A percentile compares a stretch with the other conserved stretches of the same genome.
phyloP scores from a whole-genome alignment of 1,140 invertebrate genomes.

The Mercenaria mercenaria region DNA sequence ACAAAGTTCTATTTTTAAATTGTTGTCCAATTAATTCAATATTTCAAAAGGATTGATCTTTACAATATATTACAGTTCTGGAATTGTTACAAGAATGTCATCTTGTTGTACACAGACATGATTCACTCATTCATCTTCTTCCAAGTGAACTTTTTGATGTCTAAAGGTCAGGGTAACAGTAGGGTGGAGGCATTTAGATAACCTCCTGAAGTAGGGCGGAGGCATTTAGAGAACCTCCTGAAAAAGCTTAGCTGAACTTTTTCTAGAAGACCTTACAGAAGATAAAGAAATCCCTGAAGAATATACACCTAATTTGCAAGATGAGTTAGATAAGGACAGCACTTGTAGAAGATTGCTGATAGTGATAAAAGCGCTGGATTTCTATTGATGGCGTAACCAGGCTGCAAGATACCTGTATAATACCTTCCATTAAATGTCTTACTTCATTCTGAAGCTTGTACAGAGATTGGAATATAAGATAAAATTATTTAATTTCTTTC shows the following conservation, averaged over 20 bases:
- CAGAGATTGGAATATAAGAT: neutral
- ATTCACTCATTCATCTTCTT: too few relatives aligned
- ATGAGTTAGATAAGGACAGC: neutral
- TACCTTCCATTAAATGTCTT: neutral
- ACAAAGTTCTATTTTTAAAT: too few relatives aligned
- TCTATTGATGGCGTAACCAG: constrained; percentile 1
- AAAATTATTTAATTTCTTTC: neutral
- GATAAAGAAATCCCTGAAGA: constrained; percentile 1
- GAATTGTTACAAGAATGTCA: too few relatives aligned
- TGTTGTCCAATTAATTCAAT: too few relatives aligned
- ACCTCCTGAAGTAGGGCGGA: too few relatives aligned
- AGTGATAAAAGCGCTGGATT: neutral
- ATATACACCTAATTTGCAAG: constrained; percentile 2
- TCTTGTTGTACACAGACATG: too few relatives aligned
- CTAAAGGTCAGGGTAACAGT: too few relatives aligned
- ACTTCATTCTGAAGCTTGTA: neutral
- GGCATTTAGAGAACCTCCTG: too few relatives aligned
- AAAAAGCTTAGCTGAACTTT: neutral
- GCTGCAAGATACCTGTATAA: neutral
- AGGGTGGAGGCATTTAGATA: too few relatives aligned
- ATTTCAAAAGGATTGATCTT: too few relatives aligned
- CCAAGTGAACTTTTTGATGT: too few relatives aligned
- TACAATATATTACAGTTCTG: too few relatives aligned
- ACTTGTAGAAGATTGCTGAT: constrained; percentile 2
- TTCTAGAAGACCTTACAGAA: neutral